A percentile compares a stretch with the other conserved stretches of the same genome.
Evolutionary conservation across 2,888 invertebrate genomes (phyloP).

Genomic region (Dryobota labecula): DNA sequence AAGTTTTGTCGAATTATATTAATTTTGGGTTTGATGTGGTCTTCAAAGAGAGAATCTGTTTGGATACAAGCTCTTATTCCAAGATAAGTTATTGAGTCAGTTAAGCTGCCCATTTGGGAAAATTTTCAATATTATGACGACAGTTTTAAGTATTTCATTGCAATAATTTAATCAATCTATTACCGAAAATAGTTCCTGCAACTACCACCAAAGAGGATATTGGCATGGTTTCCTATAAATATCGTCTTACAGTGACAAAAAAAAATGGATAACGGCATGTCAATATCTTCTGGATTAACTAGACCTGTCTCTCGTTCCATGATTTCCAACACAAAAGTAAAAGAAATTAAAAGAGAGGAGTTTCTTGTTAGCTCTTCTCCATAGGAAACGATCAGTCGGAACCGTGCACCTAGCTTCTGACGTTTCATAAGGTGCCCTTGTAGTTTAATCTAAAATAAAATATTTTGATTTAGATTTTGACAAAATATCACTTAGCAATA

Average conservation of each 20-base stretch:
- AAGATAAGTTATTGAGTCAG: not conserved
- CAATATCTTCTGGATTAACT: not conserved
- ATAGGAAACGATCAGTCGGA: too few relatives aligned
- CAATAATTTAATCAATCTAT: not conserved
- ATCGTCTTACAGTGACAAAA: too few relatives aligned
- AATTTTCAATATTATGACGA: not conserved
- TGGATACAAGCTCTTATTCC: not conserved
- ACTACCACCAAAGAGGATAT: not conserved
- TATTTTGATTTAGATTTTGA: too few relatives aligned
- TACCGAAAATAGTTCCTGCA: not conserved
- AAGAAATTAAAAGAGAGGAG: not conserved
- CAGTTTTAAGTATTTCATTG: not conserved
- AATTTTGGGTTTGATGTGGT: conserved; percentile 18
- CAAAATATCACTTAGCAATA: too few relatives aligned
- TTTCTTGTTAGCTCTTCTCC: too few relatives aligned
- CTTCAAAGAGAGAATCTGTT: conserved; percentile 1
- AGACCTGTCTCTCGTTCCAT: not conserved
- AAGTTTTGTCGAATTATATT: conserved; percentile 63
- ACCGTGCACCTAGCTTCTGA: too few relatives aligned
- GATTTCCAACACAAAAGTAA: not conserved
- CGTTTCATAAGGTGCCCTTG: too few relatives aligned
- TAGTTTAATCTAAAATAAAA: too few relatives aligned
- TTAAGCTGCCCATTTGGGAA: not conserved
- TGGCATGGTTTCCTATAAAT: not conserved
- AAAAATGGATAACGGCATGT: too few relatives aligned